Evolutionary conservation across 2,888 invertebrate genomes (phyloP).

Genomic region (Enoplolaimus lenunculus): DNA sequence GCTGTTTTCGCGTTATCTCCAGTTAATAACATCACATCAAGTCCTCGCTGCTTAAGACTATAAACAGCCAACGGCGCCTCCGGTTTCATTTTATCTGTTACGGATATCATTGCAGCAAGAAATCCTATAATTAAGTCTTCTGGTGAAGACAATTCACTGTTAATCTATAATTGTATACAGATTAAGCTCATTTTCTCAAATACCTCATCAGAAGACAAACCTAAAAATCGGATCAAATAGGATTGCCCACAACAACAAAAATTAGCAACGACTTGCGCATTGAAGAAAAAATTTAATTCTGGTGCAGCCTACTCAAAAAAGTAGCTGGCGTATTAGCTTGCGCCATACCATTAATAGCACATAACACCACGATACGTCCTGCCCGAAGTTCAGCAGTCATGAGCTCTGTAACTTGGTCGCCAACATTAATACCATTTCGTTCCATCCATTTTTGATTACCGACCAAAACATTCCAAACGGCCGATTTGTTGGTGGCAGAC

Average conservation of each 20-base stretch:
- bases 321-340: too few species aligned
- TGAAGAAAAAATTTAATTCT: too few species aligned
- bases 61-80: conserved; percentile 87
- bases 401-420: conserved; percentile 57
- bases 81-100: conserved; percentile 86
- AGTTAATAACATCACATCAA: conserved; percentile 78
- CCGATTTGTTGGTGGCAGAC: too few species aligned
- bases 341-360: conserved; percentile 73
- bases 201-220: not conserved
- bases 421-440: conserved; percentile 65
- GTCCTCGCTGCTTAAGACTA: conserved; percentile 64
- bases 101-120: conserved; percentile 69
- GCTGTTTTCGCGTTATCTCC: conserved; percentile 95
- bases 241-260: too few species aligned
- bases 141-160: not conserved
- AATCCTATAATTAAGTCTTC: conserved; percentile 47
- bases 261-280: too few species aligned
- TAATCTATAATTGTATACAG: too few species aligned
- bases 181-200: not conserved
- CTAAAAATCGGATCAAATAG: too few species aligned
- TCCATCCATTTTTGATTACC: conserved; percentile 95
- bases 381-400: conserved; percentile 69
- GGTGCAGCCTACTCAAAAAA: too few species aligned
- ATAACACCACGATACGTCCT: conserved; percentile 78
- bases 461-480: conserved; percentile 61